A percentile compares a stretch with the other conserved stretches of the same genome.
These are phyloP conservation scores for Drosophila pruinosa DNA, from an alignment of 1,140 invertebrate genomes.

Conservation along the genomic window DNA sequence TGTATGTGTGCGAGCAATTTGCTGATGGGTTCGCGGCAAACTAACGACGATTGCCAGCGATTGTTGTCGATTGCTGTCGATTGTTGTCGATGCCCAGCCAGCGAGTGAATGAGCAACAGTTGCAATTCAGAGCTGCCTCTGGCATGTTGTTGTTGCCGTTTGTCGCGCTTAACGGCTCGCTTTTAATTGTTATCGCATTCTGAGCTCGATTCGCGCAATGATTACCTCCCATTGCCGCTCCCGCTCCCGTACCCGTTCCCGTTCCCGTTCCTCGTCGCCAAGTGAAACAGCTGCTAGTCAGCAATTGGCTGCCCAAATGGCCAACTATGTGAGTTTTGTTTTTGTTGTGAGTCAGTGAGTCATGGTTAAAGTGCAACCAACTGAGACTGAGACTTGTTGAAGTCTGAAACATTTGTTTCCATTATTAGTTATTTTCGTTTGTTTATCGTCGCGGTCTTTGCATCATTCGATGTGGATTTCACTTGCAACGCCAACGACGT, in stretches of 20 bases:
- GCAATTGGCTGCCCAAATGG: conserved; percentile 70
- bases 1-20: not conserved
- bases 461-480: conserved; percentile 18
- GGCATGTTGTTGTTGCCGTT: conserved; percentile 66
- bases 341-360: conserved; percentile 45
- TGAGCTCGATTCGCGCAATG: conserved; percentile 44
- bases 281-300: conserved; percentile 36
- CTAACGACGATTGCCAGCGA: conserved; percentile 2
- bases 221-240: conserved; percentile 11
- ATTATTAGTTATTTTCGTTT: not conserved
- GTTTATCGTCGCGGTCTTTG: not conserved
- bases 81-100: not conserved
- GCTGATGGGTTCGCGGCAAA: not conserved
- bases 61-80: conserved; percentile 1
- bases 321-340: conserved; percentile 74
- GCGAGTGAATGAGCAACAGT: conserved; percentile 38
- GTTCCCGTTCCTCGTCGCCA: not conserved
- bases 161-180: conserved; percentile 47
- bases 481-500: not conserved
- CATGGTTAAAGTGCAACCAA: conserved; percentile 23
- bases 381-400: conserved; percentile 25
- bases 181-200: conserved; percentile 48
- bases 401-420: conserved; percentile 15
- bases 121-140: conserved; percentile 59
- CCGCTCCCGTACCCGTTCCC: not conserved